A percentile compares a stretch with the other conserved stretches of the same genome.
phyloP scores from a whole-genome alignment of 2,113 vertebrate species.

The Madoqua kirkii region DNA sequence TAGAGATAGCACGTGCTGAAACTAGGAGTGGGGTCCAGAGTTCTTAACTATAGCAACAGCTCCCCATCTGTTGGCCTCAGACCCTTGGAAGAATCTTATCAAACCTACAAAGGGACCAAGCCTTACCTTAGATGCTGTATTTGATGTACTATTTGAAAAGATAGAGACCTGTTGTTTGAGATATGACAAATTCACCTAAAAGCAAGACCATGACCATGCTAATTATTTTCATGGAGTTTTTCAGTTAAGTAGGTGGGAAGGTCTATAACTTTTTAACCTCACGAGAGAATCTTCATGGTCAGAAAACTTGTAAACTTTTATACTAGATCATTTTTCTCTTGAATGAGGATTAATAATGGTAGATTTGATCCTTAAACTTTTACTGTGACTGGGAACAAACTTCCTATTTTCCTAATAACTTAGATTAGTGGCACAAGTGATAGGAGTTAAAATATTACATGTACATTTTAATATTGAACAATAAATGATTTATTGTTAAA shows the following conservation, averaged over 20 bases:
- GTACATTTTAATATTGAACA: neutral
- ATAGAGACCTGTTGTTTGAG: neutral
- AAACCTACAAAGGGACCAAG: neutral
- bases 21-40: neutral
- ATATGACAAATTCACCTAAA: neutral
- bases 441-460: neutral
- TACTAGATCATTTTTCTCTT: neutral
- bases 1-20: neutral
- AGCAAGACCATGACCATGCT: neutral
- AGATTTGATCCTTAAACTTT: neutral
- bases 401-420: neutral
- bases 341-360: neutral
- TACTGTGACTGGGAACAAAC: neutral
- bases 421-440: neutral
- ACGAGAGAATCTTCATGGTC: neutral
- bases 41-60: neutral
- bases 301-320: neutral
- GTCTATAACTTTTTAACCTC: neutral
- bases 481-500: neutral
- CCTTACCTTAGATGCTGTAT: neutral
- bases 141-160: neutral
- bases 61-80: neutral
- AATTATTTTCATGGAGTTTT: neutral
- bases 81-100: neutral
- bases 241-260: neutral